phyloP scores from a whole-genome alignment of 37 sponge, comb jelly and placozoan genomes.

The Haliclona indistincta region DNA sequence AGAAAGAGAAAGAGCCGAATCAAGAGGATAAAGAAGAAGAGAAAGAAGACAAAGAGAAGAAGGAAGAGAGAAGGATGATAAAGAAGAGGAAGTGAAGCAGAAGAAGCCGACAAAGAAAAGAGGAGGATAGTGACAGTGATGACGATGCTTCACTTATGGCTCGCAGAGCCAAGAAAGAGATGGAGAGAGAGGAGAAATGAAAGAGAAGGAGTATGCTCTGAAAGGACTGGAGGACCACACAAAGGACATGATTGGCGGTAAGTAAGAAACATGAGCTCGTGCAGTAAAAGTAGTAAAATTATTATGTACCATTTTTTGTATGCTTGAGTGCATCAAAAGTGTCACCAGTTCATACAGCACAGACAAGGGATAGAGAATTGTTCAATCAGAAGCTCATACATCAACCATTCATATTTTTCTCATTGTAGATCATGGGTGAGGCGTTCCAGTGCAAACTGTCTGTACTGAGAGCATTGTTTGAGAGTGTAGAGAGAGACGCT shows the following conservation, averaged over 20 bases:
- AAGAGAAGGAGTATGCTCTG: constrained; percentile 18
- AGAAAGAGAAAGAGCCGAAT: not conserved
- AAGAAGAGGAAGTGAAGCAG: no score
- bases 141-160: not conserved
- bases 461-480: constrained; percentile 74
- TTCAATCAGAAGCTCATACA: not conserved
- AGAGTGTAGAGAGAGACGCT: constrained; percentile 50
- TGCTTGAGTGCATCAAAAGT: no score
- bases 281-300: not conserved
- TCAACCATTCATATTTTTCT: not conserved
- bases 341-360: no score
- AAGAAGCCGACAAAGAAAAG: not conserved
- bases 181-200: no score
- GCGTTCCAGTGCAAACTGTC: constrained; percentile 72
- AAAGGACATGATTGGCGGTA: constrained; percentile 25
- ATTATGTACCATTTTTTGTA: no score
- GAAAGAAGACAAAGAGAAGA: not conserved
- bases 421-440: constrained; percentile 57
- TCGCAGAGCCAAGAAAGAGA: not conserved
- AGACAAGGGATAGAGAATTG: no score
- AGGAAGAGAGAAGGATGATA: not conserved
- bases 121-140: no score
- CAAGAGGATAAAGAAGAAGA: not conserved
- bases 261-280: not conserved
- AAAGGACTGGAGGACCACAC: constrained; percentile 45